Evolutionary conservation across 2,797 vertebrate genomes (phyloP), one percentile per base, ranked within the genome.

Genomic region (Knipowitschia caucasica): DNA sequence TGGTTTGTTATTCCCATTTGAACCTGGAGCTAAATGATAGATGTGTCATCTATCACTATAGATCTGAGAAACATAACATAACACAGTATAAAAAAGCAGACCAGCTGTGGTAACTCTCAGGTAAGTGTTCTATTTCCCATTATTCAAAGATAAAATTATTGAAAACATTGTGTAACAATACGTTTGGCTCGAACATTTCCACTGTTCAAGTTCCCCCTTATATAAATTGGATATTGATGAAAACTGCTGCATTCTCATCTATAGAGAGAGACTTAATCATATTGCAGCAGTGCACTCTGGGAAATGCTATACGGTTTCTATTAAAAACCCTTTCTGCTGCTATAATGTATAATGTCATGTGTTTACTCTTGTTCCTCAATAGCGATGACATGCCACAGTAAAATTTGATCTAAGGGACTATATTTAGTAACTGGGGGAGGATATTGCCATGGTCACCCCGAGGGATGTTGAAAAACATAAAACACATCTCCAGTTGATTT

Each of bases 261-360:
- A 39, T 39, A 18, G 15, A 20, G 17, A 24, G 4, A 30, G 8
- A n/a, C n/a, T 49, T 34, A 12, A 42, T 31, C 45, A 44, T 15
- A 62, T 56, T 43, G 31, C 18, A 59, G 17, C 9, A 51, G 12
- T 14, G 24, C 9, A 52, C 31, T 56, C 43, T 56, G 27, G 61
- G 44, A 25, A 51, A 61, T 52, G 61, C n/a, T 56, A 40, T 50
- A 11, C 25, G 53, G 27, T 34, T 45, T 8, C 29, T 35, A 54
- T 7, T 11, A 5, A 46, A 57, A 34, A 34, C 23, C 5, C 14
- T 18, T 31, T 30, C 46, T 33, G 7, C 18, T 23, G 40, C 42
- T 59, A 50, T 53, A 40, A 43, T 46, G 33, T 29, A 50, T 47
- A n/a, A 49, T 55, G 61, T 67, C 57, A 71, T 61, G 54, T 68